A percentile compares a stretch with the other conserved stretches of the same genome.
Evolutionary conservation across 2,888 invertebrate genomes (phyloP).

Genomic region (Holacanthella duospinosa): DNA sequence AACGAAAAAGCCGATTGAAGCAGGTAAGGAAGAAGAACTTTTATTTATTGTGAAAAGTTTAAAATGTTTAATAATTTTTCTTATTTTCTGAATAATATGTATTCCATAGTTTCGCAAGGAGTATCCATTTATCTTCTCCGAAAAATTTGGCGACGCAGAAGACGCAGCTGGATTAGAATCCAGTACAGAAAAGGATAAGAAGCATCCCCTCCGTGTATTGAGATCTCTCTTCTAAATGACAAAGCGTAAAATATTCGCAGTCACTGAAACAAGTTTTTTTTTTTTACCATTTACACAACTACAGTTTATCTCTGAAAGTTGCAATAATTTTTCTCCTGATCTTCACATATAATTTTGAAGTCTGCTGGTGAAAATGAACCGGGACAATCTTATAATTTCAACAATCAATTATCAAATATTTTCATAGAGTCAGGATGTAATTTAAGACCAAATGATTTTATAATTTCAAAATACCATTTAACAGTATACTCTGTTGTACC

Average conservation of each 20-base stretch:
- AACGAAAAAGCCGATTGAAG: slow-evolving; percentile 5
- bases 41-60: not conserved
- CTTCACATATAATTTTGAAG: not conserved
- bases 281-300: not conserved
- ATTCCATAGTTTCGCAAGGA: slow-evolving; percentile 24
- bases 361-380: not conserved
- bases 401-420: not conserved
- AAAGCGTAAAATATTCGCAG: not conserved
- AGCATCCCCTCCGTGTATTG: not conserved
- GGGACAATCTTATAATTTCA: not conserved
- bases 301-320: not conserved
- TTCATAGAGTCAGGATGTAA: not conserved
- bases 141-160: slow-evolving; percentile 24
- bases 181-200: not conserved
- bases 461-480: not conserved
- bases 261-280: too few species aligned
- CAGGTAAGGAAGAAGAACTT: not conserved
- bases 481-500: too few species aligned
- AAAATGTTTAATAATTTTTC: not conserved
- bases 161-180: not conserved
- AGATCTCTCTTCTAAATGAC: not conserved
- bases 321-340: not conserved
- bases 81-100: slow-evolving; percentile 2
- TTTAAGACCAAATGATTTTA: not conserved
- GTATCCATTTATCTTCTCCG: slow-evolving; percentile 34